phyloP scores from a whole-genome alignment of 2,113 vertebrate genomes.

The Centropus bengalensis region DNA sequence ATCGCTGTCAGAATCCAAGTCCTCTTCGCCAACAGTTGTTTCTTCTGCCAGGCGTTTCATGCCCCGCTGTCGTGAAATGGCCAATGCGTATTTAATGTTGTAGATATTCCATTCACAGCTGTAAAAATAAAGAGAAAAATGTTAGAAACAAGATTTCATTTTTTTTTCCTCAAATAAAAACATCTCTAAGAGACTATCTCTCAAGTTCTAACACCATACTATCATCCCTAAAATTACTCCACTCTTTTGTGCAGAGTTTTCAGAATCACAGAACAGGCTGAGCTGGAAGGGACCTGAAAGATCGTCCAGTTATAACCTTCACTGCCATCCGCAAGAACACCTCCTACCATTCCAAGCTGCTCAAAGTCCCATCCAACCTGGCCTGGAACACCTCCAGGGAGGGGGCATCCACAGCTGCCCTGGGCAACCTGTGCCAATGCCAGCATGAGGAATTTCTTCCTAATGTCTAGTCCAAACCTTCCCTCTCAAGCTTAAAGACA shows the following conservation, averaged over 20 bases:
- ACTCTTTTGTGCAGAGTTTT: not conserved
- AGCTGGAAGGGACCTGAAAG: too few species aligned
- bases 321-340: too few species aligned
- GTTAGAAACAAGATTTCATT: not conserved
- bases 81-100: constrained; percentile 84
- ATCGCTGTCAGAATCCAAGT: constrained; percentile 33
- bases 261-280: too few species aligned
- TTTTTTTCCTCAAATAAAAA: not conserved
- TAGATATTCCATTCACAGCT: constrained; percentile 96
- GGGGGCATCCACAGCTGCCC: too few species aligned
- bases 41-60: constrained; percentile 79
- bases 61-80: constrained; percentile 87
- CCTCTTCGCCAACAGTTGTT: constrained; percentile 1
- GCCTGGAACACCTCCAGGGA: too few species aligned
- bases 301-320: too few species aligned
- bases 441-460: too few species aligned
- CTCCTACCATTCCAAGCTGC: too few species aligned
- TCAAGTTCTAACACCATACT: not conserved
- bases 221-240: not conserved
- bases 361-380: too few species aligned
- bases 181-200: rapidly evolving
- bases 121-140: not conserved
- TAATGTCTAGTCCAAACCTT: too few species aligned
- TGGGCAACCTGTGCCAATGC: too few species aligned
- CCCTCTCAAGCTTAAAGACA: too few species aligned